Conservation (phyloP, 2,113 vertebrate species). For the Eublepharis macularius region DNA sequence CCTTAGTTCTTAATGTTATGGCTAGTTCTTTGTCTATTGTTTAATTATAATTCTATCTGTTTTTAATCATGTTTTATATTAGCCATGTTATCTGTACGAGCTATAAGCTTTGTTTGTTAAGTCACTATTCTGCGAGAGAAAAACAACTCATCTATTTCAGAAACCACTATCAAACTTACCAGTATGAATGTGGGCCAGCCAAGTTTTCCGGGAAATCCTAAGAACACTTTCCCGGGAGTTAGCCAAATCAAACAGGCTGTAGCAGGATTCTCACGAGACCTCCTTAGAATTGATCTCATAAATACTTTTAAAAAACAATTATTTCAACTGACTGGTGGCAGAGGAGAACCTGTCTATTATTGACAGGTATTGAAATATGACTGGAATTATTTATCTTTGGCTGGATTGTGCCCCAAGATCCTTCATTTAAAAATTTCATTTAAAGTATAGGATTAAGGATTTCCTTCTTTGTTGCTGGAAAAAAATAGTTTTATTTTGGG, state of each 20-base stretch:
- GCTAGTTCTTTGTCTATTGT: background rate
- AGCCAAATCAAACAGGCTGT: no score
- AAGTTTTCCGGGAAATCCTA: no score
- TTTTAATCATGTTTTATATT: background rate
- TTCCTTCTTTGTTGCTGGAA: background rate
- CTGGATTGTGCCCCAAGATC: background rate
- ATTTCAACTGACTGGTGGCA: background rate
- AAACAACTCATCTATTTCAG: background rate
- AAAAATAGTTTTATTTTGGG: background rate
- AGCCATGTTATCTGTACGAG: background rate
- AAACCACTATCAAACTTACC: background rate
- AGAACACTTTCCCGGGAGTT: no score
- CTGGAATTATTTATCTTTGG: background rate
- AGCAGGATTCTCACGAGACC: no score
- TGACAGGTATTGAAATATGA: no score
- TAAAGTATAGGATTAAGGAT: background rate
- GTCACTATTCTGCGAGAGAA: background rate
- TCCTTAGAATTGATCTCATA: no score
- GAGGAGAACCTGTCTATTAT: no score
- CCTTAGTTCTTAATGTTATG: background rate
- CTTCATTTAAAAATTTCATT: background rate
- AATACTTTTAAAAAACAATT: background rate
- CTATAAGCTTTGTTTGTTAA: no score
- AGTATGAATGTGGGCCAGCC: no score
- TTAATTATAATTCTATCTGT: background rate